Conservation (phyloP, 2,797 vertebrate species). For the Onychomys arenicola region DNA sequence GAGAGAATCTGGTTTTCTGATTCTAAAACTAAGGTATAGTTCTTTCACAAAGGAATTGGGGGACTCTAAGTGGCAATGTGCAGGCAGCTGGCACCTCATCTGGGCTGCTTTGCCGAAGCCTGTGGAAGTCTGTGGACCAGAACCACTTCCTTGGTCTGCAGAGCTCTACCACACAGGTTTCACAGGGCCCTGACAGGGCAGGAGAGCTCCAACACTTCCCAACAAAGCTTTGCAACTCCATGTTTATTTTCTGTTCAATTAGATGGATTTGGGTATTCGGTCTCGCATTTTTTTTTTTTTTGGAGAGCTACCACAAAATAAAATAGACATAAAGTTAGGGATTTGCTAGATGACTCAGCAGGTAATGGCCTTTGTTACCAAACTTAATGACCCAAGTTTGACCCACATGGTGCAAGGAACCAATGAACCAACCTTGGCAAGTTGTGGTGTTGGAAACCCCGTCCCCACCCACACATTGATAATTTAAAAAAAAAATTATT, state of each 20-base stretch:
- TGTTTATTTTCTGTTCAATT: background rate
- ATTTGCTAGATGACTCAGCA: background rate
- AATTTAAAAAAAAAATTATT: background rate
- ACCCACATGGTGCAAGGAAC: background rate
- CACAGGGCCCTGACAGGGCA: background rate
- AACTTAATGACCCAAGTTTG: background rate
- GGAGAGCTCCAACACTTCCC: fast-evolving
- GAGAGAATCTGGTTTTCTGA: background rate
- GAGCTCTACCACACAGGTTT: background rate
- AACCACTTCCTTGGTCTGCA: fast-evolving
- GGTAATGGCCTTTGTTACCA: background rate
- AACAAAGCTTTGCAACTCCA: background rate
- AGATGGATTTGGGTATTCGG: background rate
- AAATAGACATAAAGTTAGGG: background rate
- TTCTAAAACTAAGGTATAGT: background rate
- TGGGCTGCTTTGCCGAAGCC: background rate
- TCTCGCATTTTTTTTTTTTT: background rate
- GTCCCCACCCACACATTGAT: background rate
- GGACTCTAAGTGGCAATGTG: background rate
- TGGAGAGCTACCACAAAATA: background rate
- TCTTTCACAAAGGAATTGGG: background rate
- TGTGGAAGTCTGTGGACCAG: background rate
- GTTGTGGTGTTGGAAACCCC: background rate
- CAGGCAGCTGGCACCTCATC: background rate
- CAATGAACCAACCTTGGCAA: background rate